Percentiles rank a stretch among this genome's conserved stretches.
Evolutionary conservation across 2,888 invertebrate species (phyloP).

Genomic region (Sphaeridia pumilis): DNA sequence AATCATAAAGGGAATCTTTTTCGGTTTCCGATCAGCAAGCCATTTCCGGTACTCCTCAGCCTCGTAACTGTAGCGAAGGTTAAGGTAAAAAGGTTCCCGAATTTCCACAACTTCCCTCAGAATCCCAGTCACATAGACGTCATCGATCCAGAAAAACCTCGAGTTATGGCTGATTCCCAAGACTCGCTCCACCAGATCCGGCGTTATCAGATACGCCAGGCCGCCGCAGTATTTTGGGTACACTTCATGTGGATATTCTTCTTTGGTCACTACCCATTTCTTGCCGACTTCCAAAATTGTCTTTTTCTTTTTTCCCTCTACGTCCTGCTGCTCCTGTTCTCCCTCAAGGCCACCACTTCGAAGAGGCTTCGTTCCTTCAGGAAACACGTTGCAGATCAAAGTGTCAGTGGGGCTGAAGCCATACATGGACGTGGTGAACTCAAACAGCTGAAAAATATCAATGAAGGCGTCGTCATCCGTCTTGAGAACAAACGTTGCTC

Average conservation of each 20-base stretch:
- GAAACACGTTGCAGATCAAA: constrained; percentile 36
- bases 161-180: constrained; percentile 38
- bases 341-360: constrained; percentile 9
- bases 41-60: constrained; percentile 32
- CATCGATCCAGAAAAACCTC: constrained; percentile 45
- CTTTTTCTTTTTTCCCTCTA: too few species aligned
- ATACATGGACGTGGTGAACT: constrained; percentile 33
- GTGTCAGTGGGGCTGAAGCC: constrained; percentile 26
- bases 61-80: constrained; percentile 34
- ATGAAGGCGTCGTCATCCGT: constrained; percentile 37
- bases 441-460: constrained; percentile 35
- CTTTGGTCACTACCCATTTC: constrained; percentile 36
- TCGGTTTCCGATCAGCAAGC: constrained; percentile 21
- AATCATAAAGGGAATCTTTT: constrained; percentile 33
- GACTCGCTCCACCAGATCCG: constrained; percentile 36
- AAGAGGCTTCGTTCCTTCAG: constrained; percentile 33
- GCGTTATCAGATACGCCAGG: constrained; percentile 37
- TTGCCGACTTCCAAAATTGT: constrained; percentile 6
- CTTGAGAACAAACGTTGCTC: constrained; percentile 35
- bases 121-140: constrained; percentile 44
- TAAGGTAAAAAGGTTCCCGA: constrained; percentile 36
- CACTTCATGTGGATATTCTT: constrained; percentile 35
- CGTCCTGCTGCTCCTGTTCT: not conserved
- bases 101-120: constrained; percentile 36
- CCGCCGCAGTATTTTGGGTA: constrained; percentile 38